Evolutionary conservation across 2,888 invertebrate species (phyloP), one percentile per base, ranked within the genome.

Genomic region (Diadromus collaris): DNA sequence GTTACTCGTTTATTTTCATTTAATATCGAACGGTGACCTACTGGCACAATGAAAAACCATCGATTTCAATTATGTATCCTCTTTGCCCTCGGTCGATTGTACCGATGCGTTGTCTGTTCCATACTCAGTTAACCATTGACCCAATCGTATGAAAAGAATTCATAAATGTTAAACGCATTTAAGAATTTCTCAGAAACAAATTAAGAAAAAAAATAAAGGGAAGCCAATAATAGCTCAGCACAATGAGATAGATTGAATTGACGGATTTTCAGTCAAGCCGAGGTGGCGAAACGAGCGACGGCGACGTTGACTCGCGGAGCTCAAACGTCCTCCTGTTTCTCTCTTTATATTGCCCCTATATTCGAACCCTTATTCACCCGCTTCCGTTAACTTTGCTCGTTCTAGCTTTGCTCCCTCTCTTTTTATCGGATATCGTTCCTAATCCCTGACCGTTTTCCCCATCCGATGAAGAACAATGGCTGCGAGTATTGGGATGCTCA

Each of bases 401-500:
- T 48, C 48, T 2, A 48, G 48, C 48, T 51, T 51, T 4, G 7
- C 24, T 5, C 51, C 51, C 46, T 51, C 16, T n/a, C 21, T 61
- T 51, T 63, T 51, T 27, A 51, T 75, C 67, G 64, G 27, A 73
- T 60, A 67, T 38, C 72, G 58, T 64, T 64, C 34, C 75, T 68
- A 68, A 75, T 69, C 79, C 65, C 77, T 74, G 71, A 72, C 71
- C 56, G 58, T 58, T 76, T 72, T 76, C 19, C 63, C 51, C 60
- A 63, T 63, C 65, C 51, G 54, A 64, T 72, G 67, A 60, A 65
- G 79, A 71, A 84, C 84, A 83, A 83, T 85, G 78, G 78, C 46
- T 32, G 56, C 82, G 80, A 78, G 75, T 82, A 84, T 85, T 79
- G 82, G 74, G 78, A 73, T 75, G 67, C 82, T 74, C 70, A 13